Percentiles rank a stretch among this genome's conserved stretches.
These are phyloP conservation scores for Tachycineta bicolor DNA, from an alignment of 2,113 vertebrate genomes.

Conservation along the genomic window DNA sequence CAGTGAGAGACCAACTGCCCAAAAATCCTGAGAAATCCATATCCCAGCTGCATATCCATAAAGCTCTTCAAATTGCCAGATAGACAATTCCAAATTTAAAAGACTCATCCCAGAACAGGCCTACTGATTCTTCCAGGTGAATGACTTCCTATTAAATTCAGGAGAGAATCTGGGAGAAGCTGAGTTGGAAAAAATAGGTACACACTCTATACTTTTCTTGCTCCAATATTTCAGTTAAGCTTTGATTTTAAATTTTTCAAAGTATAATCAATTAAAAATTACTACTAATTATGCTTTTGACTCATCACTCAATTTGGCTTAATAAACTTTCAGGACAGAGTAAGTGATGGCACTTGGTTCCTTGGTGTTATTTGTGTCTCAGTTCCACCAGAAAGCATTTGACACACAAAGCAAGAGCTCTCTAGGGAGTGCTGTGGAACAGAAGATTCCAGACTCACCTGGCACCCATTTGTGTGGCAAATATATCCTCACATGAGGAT, in stretches of 20 bases:
- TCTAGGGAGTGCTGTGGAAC: neutral
- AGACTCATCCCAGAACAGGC: neutral
- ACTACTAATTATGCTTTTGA: neutral
- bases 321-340: neutral
- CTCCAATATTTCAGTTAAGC: neutral
- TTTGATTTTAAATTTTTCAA: neutral
- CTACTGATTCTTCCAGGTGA: neutral
- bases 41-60: neutral
- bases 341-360: neutral
- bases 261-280: neutral
- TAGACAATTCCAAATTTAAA: neutral
- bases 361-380: neutral
- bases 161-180: neutral
- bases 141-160: neutral
- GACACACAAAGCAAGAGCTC: neutral
- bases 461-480: neutral
- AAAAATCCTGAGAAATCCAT: neutral
- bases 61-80: neutral
- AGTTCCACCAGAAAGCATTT: neutral
- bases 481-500: neutral
- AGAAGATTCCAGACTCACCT: neutral
- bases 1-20: neutral
- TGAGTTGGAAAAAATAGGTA: neutral
- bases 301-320: neutral
- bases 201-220: neutral